phyloP scores from a whole-genome alignment of 30 jellyfish, hydroid and myxozoan species.

The Aurelia aurita complex sp. Pacific region DNA sequence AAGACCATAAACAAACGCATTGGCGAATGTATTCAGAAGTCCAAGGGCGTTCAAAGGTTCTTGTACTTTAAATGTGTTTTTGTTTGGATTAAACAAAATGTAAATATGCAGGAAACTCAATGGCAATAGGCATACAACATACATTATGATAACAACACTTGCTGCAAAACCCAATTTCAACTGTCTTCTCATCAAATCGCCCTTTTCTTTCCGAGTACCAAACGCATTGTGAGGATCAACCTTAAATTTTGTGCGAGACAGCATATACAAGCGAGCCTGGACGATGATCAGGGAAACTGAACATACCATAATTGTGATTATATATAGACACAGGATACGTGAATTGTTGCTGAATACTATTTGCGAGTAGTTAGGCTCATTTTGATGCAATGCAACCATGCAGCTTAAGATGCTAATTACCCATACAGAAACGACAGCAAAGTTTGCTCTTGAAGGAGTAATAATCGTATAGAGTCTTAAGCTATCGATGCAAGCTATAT shows the following conservation, averaged over 20 bases:
- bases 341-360: background rate
- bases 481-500: constrained; percentile 30
- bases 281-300: background rate
- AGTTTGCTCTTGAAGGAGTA: background rate
- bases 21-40: background rate
- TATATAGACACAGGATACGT: background rate
- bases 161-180: constrained; percentile 19
- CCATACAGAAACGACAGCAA: background rate
- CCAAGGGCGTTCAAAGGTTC: too few species aligned
- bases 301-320: background rate
- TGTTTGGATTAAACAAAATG: too few species aligned
- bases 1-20: constrained; percentile 29
- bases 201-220: background rate
- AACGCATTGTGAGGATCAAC: background rate
- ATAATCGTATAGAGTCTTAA: constrained; percentile 4
- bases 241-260: background rate
- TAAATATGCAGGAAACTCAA: too few species aligned
- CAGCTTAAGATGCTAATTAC: background rate
- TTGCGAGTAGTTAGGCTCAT: background rate
- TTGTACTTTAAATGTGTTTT: too few species aligned
- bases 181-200: background rate
- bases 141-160: too few species aligned
- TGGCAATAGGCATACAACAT: too few species aligned
- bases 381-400: background rate
- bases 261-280: constrained; percentile 6